Conservation (phyloP, 2,888 invertebrate species). For the Eulithis testata region DNA sequence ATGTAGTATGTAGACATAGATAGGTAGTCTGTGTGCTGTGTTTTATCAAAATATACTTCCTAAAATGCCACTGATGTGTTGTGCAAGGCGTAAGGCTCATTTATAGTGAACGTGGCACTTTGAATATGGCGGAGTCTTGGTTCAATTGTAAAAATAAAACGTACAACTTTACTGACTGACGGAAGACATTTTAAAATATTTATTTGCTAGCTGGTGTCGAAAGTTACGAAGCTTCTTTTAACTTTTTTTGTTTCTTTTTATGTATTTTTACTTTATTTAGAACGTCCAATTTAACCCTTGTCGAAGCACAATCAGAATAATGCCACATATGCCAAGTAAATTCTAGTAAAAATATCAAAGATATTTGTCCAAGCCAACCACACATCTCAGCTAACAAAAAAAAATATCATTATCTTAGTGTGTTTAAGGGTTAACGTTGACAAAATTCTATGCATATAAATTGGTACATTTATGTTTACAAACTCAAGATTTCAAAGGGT, state of each 20-base stretch:
- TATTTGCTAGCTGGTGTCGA: not conserved
- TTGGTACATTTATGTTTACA: not conserved
- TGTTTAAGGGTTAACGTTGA: not conserved
- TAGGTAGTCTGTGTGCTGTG: too few species aligned
- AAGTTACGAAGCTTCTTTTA: too few species aligned
- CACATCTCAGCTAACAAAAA: too few species aligned
- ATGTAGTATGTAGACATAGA: too few species aligned
- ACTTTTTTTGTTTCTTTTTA: too few species aligned
- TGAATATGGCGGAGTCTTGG: constrained; percentile 25
- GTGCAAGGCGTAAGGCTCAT: constrained; percentile 44
- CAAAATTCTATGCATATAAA: constrained; percentile 4
- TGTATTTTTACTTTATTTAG: too few species aligned
- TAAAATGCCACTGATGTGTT: constrained; percentile 16
- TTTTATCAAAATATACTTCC: not conserved
- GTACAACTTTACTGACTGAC: constrained; percentile 21
- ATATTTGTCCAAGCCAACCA: too few species aligned
- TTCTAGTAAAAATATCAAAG: too few species aligned
- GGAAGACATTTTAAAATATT: constrained; percentile 13
- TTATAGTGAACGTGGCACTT: constrained; percentile 41
- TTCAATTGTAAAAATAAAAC: constrained; percentile 23
- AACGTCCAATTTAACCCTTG: too few species aligned
- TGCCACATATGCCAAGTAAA: too few species aligned
- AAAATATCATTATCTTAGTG: not conserved
- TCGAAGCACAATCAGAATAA: too few species aligned
- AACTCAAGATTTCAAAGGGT: not conserved